These are phyloP conservation scores for Eupeodes luniger DNA, from an alignment of 2,888 invertebrate species.

Conservation along the genomic window DNA sequence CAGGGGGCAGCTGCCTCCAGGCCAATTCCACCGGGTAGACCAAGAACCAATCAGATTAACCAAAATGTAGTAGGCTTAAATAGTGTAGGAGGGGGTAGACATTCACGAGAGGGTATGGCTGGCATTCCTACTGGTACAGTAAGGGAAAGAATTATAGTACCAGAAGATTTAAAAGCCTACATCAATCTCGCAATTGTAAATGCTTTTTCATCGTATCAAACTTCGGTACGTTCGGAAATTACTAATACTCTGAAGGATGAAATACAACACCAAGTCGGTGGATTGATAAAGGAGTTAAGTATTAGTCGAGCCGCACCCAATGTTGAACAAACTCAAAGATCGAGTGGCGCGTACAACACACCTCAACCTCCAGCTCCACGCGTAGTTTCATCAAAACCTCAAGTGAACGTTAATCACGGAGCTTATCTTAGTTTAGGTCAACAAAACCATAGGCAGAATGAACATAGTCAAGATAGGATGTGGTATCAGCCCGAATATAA, in stretches of 20 bases:
- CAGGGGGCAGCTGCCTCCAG: not conserved
- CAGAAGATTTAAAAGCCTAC: not conserved
- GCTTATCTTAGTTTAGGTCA: not conserved
- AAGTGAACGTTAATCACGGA: not conserved
- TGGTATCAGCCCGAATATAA: not conserved
- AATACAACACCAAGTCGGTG: not conserved
- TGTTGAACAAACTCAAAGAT: not conserved
- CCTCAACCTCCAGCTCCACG: not conserved
- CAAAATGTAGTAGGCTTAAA: not conserved
- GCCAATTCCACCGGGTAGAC: not conserved
- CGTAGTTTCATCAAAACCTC: not conserved
- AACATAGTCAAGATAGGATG: not conserved
- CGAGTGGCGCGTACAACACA: not conserved
- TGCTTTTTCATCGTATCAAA: not conserved
- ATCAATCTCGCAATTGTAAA: not conserved
- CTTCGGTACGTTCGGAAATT: not conserved
- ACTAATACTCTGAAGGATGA: not conserved
- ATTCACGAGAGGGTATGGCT: not conserved
- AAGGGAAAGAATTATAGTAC: not conserved
- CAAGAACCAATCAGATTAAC: not conserved
- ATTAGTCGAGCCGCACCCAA: not conserved
- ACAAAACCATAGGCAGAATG: not conserved
- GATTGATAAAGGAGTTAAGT: not conserved
- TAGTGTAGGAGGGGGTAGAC: not conserved
- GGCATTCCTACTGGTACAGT: not conserved